Percentiles rank a stretch among this genome's conserved stretches.
phyloP scores from a whole-genome alignment of 2,888 invertebrate genomes.

The Linyphia triangularis region DNA sequence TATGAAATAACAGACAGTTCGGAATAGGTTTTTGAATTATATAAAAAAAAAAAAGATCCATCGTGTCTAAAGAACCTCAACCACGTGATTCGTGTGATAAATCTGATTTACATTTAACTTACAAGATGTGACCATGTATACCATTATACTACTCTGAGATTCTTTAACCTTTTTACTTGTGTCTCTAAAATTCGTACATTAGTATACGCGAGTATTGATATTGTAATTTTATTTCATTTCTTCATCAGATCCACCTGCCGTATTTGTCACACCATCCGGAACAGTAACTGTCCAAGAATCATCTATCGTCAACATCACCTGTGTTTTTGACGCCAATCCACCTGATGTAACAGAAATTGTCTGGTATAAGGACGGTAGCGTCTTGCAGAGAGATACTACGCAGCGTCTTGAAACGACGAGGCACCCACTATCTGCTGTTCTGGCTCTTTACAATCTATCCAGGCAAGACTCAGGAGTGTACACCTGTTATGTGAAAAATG shows the following conservation, averaged over 20 bases:
- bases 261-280: slow-evolving; percentile 85
- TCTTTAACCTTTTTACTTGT: no score
- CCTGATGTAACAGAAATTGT: slow-evolving; percentile 86
- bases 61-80: no score
- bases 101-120: no score
- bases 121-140: no score
- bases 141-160: no score
- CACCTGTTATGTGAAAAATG: slow-evolving; percentile 89
- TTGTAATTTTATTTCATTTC: slow-evolving; percentile 74
- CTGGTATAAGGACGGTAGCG: slow-evolving; percentile 83
- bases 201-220: no score
- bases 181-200: no score
- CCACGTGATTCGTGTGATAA: no score
- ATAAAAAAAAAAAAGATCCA: no score
- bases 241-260: slow-evolving; percentile 91
- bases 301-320: slow-evolving; percentile 86
- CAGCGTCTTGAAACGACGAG: slow-evolving; percentile 80
- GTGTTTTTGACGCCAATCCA: slow-evolving; percentile 92
- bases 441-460: slow-evolving; percentile 88
- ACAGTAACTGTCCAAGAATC: slow-evolving; percentile 90
- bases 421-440: slow-evolving; percentile 82
- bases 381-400: slow-evolving; percentile 82
- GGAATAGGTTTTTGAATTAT: no score
- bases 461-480: slow-evolving; percentile 91
- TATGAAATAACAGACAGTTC: no score